Base-by-base conservation (phyloP, 1,140 invertebrate species). In the Diachasma alloeum region DNA sequence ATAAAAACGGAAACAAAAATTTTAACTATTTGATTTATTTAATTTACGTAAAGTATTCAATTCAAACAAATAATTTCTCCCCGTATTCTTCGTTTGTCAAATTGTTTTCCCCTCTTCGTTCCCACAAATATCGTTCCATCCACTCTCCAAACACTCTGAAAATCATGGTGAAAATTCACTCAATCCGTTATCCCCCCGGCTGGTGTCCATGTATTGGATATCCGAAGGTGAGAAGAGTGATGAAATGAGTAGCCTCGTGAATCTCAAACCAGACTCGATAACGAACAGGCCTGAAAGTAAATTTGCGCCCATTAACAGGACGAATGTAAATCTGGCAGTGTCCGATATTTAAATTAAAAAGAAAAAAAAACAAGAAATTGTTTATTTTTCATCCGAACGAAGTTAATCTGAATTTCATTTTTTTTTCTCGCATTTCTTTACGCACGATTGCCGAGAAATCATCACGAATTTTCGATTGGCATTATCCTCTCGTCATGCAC, bases 261-360 rank as follows among this genome's bases (percentile, higher is more conserved):
- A 74, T 74, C 72, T 37, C 36, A 56, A 37, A 63, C 59, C 72
- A 39, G 19, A 22, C 31, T 22, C 82, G 87, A 88, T 88, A 88
- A 88, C 82, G 85, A 85, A 78, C 80, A 82, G 76, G 79, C 81
- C 59, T 70, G 83, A 63, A 63, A 85, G 87, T 88, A 88, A 88
- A 88, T 86, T 88, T 86, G 85, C 85, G 84, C 85, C 85, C 87
- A 87, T 88, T 88, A 88, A 84, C 83, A 63, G 59, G 59, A 63
- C 59, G 59, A 63, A 63, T 63, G 59, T 63, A 63, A 63, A 63
- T 63, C 59, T 63, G 59, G 59, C 59, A 63, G 59, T 63, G 59
- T 63, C 59, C 22, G 59, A 63, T 63, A 63, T 63, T 63, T 63
- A 63, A 63, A 63, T 63, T 63, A 26, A 63, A 8, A 26, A 31